Evolutionary conservation across 2,888 invertebrate genomes (phyloP), one percentile per base, ranked within the genome.

Genomic region (Orgyia antiqua): DNA sequence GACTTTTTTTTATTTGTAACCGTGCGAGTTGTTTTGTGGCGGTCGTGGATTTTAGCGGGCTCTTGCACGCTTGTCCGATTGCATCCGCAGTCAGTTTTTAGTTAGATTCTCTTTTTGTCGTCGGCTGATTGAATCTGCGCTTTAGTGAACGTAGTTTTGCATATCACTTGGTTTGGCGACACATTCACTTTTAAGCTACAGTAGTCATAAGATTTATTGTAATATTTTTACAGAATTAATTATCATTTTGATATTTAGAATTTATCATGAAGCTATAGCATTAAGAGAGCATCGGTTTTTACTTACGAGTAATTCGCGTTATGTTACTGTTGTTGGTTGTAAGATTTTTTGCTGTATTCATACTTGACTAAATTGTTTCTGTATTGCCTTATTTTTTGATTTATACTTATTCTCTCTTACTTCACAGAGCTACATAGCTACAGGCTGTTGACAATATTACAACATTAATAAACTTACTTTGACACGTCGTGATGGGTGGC

Each of bases 401-500:
- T n/a, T n/a, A n/a, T n/a, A n/a, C n/a, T n/a, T n/a, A n/a, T n/a
- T n/a, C n/a, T n/a, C n/a, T n/a, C n/a, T n/a, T n/a, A n/a, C n/a
- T n/a, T n/a, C n/a, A n/a, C n/a, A n/a, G n/a, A n/a, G n/a, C n/a
- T n/a, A n/a, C n/a, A n/a, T n/a, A n/a, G n/a, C n/a, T n/a, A n/a
- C n/a, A n/a, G n/a, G n/a, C n/a, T n/a, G n/a, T n/a, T n/a, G n/a
- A n/a, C n/a, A n/a, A n/a, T 24, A 17, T 24, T 10, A 26, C 39
- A 17, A 29, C 5, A 2, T 11, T 8, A 24, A 27, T 17, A 25
- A 87, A 94, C 95, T 94, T 80, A 95, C 95, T 95, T 78, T 95
- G 95, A 80, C 95, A 95, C 59, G 94, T 94, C 66, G 93, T 93
- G 77, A 95, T 95, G 51, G 95, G 94, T 42, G 94, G 94, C 93